Evolutionary conservation across 2,113 vertebrate species (phyloP).

Genomic region (Centrocercus urophasianus): DNA sequence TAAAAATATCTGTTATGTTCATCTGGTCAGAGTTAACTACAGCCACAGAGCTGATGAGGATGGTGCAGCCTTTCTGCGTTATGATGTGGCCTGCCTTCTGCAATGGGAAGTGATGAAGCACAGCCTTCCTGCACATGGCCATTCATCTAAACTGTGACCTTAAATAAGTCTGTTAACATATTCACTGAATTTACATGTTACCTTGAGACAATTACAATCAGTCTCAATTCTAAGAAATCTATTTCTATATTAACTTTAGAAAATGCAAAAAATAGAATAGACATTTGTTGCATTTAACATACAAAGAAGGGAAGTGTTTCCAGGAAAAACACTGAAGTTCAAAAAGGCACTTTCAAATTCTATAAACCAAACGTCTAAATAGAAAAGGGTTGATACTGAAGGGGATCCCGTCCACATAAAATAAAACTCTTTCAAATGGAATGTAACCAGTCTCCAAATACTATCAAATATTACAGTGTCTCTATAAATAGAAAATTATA

Average conservation of each 20-base stretch:
- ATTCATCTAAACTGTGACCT: not conserved
- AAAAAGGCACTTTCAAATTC: not conserved
- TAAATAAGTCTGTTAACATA: slow-evolving; percentile 1
- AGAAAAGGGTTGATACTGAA: not conserved
- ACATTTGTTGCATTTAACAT: not conserved
- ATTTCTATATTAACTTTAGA: not conserved
- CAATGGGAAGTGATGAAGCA: not conserved
- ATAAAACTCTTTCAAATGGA: slow-evolving; percentile 61
- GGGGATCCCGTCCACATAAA: not conserved
- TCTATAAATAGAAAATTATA: slow-evolving; percentile 27
- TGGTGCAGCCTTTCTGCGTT: not conserved
- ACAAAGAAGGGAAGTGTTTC: not conserved
- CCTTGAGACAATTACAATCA: not conserved
- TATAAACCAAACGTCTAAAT: not conserved
- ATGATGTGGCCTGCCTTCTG: not conserved
- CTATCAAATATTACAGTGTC: slow-evolving; percentile 27
- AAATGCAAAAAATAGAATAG: slow-evolving; percentile 4
- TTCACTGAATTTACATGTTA: not conserved
- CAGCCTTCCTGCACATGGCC: not conserved
- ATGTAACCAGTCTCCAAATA: slow-evolving; percentile 66
- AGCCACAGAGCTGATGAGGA: not conserved
- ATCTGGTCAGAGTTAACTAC: not conserved
- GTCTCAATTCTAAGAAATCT: not conserved
- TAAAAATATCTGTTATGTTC: not conserved
- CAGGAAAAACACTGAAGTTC: not conserved